phyloP scores from a whole-genome alignment of 2,888 invertebrate genomes.

The Plagodis dolabraria region DNA sequence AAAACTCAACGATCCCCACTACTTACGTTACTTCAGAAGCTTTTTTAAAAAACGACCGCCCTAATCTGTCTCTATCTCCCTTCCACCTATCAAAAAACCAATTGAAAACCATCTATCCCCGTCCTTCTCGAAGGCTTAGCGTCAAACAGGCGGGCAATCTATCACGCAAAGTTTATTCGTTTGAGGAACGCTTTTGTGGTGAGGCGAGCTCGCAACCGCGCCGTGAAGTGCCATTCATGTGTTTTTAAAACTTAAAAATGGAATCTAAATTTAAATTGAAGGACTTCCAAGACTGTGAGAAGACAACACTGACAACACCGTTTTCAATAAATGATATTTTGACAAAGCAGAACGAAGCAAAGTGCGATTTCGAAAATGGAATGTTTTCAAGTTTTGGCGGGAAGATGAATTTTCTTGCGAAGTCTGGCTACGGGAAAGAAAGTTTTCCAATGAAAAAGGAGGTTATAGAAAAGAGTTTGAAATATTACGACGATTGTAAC shows the following conservation, averaged over 20 bases:
- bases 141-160: conserved; percentile 79
- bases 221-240: conserved; percentile 62
- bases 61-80: conserved; percentile 56
- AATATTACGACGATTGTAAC: conserved; percentile 73
- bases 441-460: conserved; percentile 64
- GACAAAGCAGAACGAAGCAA: conserved; percentile 82
- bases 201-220: conserved; percentile 65
- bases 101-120: conserved; percentile 37
- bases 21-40: conserved; percentile 79
- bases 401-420: conserved; percentile 67
- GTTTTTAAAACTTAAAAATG: conserved; percentile 62
- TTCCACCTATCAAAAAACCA: conserved; percentile 39
- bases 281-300: conserved; percentile 75
- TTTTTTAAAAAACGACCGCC: conserved; percentile 79
- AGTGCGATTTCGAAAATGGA: conserved; percentile 75
- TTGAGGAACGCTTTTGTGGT: conserved; percentile 80
- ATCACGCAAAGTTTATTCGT: conserved; percentile 83
- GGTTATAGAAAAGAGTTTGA: conserved; percentile 67
- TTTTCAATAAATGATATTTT: conserved; percentile 91
- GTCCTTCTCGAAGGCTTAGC: conserved; percentile 76
- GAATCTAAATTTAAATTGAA: conserved; percentile 75
- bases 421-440: conserved; percentile 58
- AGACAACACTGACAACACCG: conserved; percentile 84
- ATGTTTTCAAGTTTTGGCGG: conserved; percentile 72
- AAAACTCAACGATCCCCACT: conserved; percentile 84